These are phyloP conservation scores for Tachina fera DNA, from an alignment of 2,888 invertebrate genomes.

Conservation along the genomic window DNA sequence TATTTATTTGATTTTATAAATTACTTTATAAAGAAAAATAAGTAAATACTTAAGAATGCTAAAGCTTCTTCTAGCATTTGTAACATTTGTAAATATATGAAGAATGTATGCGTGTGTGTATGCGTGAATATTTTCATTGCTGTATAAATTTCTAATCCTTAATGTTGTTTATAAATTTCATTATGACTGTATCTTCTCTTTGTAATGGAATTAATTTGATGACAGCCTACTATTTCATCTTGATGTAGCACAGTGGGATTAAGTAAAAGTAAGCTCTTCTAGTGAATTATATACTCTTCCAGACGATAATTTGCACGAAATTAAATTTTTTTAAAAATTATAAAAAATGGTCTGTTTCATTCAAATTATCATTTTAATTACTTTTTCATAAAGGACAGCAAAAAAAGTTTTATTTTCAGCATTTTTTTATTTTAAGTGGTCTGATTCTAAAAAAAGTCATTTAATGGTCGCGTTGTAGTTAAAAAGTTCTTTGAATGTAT, in stretches of 20 bases:
- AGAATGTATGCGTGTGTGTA: not conserved
- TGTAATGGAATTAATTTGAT: slow-evolving; percentile 21
- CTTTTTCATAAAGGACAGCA: no score
- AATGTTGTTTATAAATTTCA: slow-evolving; percentile 31
- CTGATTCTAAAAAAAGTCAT: no score
- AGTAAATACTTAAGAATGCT: slow-evolving; percentile 1
- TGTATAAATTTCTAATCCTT: not conserved
- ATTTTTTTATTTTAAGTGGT: no score
- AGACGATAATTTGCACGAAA: no score
- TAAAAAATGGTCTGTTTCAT: no score
- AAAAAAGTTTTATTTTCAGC: no score
- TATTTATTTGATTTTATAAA: slow-evolving; percentile 20
- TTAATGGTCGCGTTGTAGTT: no score
- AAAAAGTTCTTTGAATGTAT: no score
- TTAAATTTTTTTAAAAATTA: no score
- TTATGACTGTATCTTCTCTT: slow-evolving; percentile 25
- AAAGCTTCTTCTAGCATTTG: not conserved
- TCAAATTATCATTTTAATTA: no score
- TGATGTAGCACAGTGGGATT: not conserved
- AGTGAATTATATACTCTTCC: no score
- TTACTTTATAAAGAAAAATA: not conserved
- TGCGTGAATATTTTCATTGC: not conserved
- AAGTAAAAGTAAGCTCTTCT: no score
- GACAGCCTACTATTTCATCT: slow-evolving; percentile 4
- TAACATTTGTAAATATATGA: not conserved